phyloP scores from a whole-genome alignment of 92 coral and sea anemone species.

The Phenganax marumi region DNA sequence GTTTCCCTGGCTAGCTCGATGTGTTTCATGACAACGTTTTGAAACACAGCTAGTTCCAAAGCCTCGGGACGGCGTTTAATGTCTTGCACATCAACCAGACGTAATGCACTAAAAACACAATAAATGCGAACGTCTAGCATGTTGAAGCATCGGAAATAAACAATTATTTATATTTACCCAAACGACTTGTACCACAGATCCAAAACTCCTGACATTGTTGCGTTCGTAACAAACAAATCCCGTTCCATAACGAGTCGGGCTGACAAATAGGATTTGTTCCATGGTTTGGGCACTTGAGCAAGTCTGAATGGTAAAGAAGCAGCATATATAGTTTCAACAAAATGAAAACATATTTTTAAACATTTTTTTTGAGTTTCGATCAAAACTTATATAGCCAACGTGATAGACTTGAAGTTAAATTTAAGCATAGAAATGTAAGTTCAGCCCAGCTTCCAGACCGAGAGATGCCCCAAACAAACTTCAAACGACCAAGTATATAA shows the following conservation, averaged over 20 bases:
- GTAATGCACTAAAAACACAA: conserved; percentile 57
- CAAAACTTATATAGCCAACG: too few relatives aligned
- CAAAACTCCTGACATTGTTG: conserved; percentile 98
- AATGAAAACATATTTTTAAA: too few relatives aligned
- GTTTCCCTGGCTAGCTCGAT: conserved; percentile 98
- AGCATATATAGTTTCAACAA: not conserved
- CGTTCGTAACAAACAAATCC: conserved; percentile 95
- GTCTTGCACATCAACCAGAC: conserved; percentile 88
- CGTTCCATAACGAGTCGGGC: conserved; percentile 87
- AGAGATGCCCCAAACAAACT: too few relatives aligned
- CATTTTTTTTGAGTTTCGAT: too few relatives aligned
- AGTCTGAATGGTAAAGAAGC: conserved; percentile 54
- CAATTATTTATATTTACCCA: conserved; percentile 57
- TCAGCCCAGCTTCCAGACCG: too few relatives aligned
- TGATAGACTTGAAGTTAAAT: too few relatives aligned
- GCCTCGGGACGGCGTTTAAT: conserved; percentile 90
- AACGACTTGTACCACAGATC: conserved; percentile 93
- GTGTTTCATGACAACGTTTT: conserved; percentile 97
- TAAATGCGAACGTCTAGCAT: not conserved
- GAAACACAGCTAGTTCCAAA: conserved; percentile 93
- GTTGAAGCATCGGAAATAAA: not conserved
- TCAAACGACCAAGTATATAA: not conserved
- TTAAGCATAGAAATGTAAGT: too few relatives aligned
- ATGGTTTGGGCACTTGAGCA: conserved; percentile 97
- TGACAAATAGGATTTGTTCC: conserved; percentile 86